Evolutionary conservation across 2,888 invertebrate species (phyloP), one percentile per base, ranked within the genome.

Genomic region (Crocallis elinguaria): DNA sequence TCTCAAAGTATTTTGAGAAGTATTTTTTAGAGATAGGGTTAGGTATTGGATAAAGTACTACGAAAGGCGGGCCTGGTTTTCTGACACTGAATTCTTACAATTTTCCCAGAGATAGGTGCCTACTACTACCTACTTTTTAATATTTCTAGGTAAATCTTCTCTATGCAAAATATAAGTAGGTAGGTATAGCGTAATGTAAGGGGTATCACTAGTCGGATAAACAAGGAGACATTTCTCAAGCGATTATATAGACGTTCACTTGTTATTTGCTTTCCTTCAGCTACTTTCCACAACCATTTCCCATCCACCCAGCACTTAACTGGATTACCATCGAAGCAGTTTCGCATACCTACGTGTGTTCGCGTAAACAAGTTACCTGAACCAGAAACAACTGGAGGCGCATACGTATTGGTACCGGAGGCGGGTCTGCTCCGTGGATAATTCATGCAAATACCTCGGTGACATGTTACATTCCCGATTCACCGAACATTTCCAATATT

Each of bases 361-460:
- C 36, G 30, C 11, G 48, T 48, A 48, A 48, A 46, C 49, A 50
- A 52, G 49, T 64, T 67, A 67, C 55, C 59, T 50, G 58, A 62
- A 62, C 55, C 53, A 62, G 5, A 23, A 32, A 14, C 52, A 61
- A 59, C 60, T 49, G 49, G 43, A 59, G 52, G 65, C 62, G 41
- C 36, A 30, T 32, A 49, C 33, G 9, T 25, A 25, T n/a, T n/a
- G 25, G 25, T 3, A 25, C n/a, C 25, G 25, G 25, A n/a, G 25
- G 8, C 25, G 0, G n/a, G 9, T 25, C 25, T 7, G 1, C 9
- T n/a, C 25, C 60, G 62, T 64, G 69, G 62, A 66, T 66, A 66
- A 68, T 69, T 71, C 67, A 65, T 67, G 68, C 62, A 69, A 74
- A 74, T 66, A 67, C 73, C 65, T 53, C 37, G 50, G 64, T 66